Conservation (phyloP, 2,797 vertebrate genomes). For the Pygocentrus nattereri region DNA sequence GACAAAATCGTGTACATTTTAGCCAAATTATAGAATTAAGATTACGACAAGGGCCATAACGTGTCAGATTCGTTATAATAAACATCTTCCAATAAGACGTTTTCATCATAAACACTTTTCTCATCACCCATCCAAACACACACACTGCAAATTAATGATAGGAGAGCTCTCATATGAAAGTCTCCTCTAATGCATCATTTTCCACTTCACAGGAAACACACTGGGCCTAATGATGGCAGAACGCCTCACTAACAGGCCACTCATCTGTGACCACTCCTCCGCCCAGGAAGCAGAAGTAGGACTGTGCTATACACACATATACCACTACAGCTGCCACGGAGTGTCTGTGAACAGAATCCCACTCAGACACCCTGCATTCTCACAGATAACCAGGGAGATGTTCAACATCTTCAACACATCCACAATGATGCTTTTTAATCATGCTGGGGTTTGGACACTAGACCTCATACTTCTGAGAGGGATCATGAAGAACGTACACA, state of each 20-base stretch:
- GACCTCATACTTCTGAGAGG: too few species aligned
- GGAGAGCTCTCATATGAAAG: neutral
- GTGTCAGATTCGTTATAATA: too few species aligned
- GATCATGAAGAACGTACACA: too few species aligned
- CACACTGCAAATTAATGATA: neutral
- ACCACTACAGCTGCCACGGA: neutral
- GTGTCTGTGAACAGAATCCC: neutral
- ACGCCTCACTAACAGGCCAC: neutral
- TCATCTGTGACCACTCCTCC: slow-evolving; percentile 10
- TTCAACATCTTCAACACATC: too few species aligned
- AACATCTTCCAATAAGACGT: too few species aligned
- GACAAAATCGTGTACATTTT: too few species aligned
- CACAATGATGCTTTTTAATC: too few species aligned
- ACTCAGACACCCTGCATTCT: neutral
- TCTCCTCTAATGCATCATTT: too few species aligned
- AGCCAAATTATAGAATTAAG: too few species aligned
- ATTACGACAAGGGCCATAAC: too few species aligned
- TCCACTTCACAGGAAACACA: neutral
- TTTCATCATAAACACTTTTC: too few species aligned
- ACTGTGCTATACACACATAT: neutral
- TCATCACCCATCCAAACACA: neutral
- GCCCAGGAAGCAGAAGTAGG: neutral
- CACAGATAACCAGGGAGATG: neutral
- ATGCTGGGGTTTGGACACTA: too few species aligned
- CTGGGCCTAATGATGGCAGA: neutral